phyloP scores from a whole-genome alignment of 2,797 vertebrate genomes.

The Ispidina picta region DNA sequence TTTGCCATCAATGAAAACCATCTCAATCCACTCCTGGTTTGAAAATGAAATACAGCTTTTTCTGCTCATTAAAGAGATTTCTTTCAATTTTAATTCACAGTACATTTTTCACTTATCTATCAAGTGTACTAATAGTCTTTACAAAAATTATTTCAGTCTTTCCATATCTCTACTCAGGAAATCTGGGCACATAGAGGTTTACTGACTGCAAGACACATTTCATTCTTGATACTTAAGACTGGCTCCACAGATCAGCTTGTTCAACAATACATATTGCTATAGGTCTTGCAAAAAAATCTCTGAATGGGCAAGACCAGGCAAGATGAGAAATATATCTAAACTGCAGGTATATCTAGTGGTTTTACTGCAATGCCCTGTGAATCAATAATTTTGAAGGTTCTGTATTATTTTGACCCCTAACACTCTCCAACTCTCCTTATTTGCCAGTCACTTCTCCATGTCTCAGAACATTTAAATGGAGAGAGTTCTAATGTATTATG shows the following conservation, averaged over 20 bases:
- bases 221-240: neutral
- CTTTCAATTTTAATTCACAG: neutral
- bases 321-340: neutral
- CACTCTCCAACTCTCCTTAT: neutral
- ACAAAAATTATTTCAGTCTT: neutral
- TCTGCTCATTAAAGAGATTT: neutral
- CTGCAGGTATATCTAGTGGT: neutral
- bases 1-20: conserved; percentile 26
- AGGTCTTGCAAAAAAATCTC: neutral
- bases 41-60: neutral
- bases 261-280: neutral
- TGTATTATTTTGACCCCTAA: neutral
- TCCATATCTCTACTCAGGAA: neutral
- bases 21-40: neutral
- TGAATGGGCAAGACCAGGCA: neutral
- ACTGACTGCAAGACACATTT: neutral
- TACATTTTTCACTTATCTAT: neutral
- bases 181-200: neutral
- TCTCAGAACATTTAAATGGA: neutral
- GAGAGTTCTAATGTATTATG: neutral
- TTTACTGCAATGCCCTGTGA: neutral
- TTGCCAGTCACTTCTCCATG: neutral
- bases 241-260: neutral
- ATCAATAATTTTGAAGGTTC: neutral
- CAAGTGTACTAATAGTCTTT: neutral